Conservation (phyloP, 2,888 invertebrate genomes). For the Mesochorus sp. region DNA sequence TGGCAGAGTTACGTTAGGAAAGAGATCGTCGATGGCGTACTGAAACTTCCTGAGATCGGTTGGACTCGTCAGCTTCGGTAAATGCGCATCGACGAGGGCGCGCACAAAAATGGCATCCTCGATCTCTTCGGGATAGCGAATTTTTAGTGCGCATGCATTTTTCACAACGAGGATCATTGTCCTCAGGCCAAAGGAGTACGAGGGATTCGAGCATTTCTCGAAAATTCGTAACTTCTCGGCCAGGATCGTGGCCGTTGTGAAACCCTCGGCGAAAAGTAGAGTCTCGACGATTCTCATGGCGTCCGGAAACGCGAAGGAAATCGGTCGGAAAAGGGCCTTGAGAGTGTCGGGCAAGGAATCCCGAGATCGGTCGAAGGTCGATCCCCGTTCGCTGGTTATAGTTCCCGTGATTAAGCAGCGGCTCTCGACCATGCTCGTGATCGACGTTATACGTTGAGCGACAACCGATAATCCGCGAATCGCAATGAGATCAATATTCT, state of each 20-base stretch:
- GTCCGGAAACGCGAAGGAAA: slow-evolving; percentile 86
- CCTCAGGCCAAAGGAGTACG: slow-evolving; percentile 83
- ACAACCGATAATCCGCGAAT: slow-evolving; percentile 84
- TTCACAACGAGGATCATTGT: slow-evolving; percentile 84
- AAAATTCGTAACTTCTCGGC: slow-evolving; percentile 84
- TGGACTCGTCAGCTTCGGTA: slow-evolving; percentile 83
- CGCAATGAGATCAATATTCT: slow-evolving; percentile 84
- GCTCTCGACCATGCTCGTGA: slow-evolving; percentile 82
- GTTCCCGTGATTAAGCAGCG: slow-evolving; percentile 86
- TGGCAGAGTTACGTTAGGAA: slow-evolving; percentile 82
- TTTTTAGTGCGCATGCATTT: slow-evolving; percentile 84
- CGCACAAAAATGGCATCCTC: slow-evolving; percentile 84
- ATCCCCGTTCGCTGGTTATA: slow-evolving; percentile 71
- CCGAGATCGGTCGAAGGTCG: neutral
- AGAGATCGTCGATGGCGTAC: slow-evolving; percentile 84
- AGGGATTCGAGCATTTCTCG: slow-evolving; percentile 83
- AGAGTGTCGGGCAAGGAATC: slow-evolving; percentile 84
- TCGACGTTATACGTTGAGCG: slow-evolving; percentile 83
- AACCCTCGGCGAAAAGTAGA: slow-evolving; percentile 84
- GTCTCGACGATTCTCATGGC: slow-evolving; percentile 85
- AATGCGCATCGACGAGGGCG: slow-evolving; percentile 84
- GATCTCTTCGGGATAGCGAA: slow-evolving; percentile 83
- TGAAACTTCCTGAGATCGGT: slow-evolving; percentile 83
- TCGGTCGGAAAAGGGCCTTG: slow-evolving; percentile 84
- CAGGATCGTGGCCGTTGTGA: slow-evolving; percentile 82